Conservation (phyloP, 2,797 vertebrate species). For the Apogon hyalosoma region DNA sequence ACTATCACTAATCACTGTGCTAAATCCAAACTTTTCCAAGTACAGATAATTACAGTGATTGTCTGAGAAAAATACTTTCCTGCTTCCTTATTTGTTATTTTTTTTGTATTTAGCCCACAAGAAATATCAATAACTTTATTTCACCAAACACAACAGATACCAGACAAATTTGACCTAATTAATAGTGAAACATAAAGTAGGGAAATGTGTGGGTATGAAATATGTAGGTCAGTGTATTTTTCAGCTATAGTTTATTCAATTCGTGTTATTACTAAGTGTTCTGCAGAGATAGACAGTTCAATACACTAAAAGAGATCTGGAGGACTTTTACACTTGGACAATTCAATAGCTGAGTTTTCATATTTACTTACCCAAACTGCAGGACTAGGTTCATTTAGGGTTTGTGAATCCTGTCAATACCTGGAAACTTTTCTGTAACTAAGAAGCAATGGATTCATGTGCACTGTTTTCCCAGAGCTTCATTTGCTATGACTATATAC, state of each 20-base stretch:
- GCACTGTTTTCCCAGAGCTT: neutral
- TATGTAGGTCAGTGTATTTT: slow-evolving; percentile 1
- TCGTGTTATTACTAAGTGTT: slow-evolving; percentile 4
- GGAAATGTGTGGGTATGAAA: neutral
- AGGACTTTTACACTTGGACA: neutral
- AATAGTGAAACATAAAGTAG: neutral
- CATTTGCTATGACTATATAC: neutral
- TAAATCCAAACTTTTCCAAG: slow-evolving; percentile 67
- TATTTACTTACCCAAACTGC: slow-evolving; percentile 2
- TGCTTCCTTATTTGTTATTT: slow-evolving; percentile 29
- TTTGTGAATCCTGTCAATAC: neutral
- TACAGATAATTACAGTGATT: slow-evolving; percentile 64
- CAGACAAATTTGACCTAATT: neutral
- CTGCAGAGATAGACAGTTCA: slow-evolving; percentile 1
- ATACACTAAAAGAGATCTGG: neutral
- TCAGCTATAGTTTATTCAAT: neutral
- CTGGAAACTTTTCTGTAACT: neutral
- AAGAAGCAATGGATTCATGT: neutral
- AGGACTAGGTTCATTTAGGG: neutral
- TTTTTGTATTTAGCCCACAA: slow-evolving; percentile 16
- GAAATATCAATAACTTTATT: slow-evolving; percentile 15
- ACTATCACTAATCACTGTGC: slow-evolving; percentile 65
- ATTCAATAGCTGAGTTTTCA: neutral
- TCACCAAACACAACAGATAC: neutral
- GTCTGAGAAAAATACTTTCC: slow-evolving; percentile 40